Base-by-base conservation (phyloP, 2,113 vertebrate species). In the Odobenus rosmarus region DNA sequence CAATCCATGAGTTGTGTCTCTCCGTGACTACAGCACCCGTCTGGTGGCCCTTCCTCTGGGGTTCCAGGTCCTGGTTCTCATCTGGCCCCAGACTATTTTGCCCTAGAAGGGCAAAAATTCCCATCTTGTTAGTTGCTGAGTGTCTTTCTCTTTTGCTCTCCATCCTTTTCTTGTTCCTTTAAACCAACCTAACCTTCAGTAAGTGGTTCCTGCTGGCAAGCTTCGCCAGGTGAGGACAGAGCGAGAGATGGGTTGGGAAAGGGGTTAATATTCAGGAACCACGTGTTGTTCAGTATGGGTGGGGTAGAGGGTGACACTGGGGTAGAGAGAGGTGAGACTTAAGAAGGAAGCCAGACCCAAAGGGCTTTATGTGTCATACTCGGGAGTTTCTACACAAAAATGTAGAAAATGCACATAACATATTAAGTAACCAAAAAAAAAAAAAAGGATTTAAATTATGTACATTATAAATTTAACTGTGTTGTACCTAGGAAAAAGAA, bases 271-370 rank as follows among this genome's bases (percentile, higher is more conserved):
- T 57, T 33, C 67, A 46, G 5, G 19, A 61, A 59, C 2, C 4
- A 31, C 0, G 1, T 21, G 10, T 28, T 74, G 36, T 46, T 81
- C 26, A 21, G 2, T 18, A 4, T 5, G 33, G 28, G 21, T 36
- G 5, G 31, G n/a, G 8, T 1, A 39, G 1, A 46, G 33, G 2
- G 14, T 18, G 36, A 82, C 1, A 9, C 0, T 8, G 28, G 6
- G 15, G 11, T 33, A 36, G 83, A 93, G 26, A 88, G 87, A 79
- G 12, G 3, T n/a, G 31, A 93, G 36, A 49, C 31, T 64, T 28
- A 88, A 10, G 19, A 57, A 49, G 1, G 18, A 81, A 74, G 9
- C 28, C 12, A 46, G 53, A 31, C 31, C 23, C 26, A 59, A 89
- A 57, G 24, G 16, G 0, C 10, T 77, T 55, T 33, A 12, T 4